A percentile compares a stretch with the other conserved stretches of the same genome.
These are phyloP conservation scores for Tetragonula carbonaria DNA, from an alignment of 2,888 invertebrate species.

Conservation along the genomic window DNA sequence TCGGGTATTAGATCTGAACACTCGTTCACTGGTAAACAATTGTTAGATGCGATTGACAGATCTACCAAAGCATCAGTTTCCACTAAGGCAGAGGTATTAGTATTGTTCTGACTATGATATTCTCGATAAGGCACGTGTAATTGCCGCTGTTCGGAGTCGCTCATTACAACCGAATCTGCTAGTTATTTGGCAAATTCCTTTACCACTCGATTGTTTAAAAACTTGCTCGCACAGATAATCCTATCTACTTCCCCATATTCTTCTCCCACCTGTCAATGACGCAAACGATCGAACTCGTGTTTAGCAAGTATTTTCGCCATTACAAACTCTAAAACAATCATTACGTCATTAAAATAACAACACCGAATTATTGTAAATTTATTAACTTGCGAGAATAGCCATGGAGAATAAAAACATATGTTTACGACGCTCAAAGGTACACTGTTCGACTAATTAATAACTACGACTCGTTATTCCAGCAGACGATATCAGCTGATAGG, in stretches of 20 bases:
- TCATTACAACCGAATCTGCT: conserved; percentile 80
- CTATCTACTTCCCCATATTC: conserved; percentile 71
- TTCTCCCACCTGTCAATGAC: conserved; percentile 78
- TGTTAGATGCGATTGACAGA: conserved; percentile 74
- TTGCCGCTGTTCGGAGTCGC: conserved; percentile 83
- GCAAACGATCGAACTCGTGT: conserved; percentile 63
- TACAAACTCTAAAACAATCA: conserved; percentile 51
- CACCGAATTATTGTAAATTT: conserved; percentile 17
- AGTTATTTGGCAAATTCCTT: conserved; percentile 59
- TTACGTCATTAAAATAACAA: conserved; percentile 66
- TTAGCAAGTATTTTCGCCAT: conserved; percentile 55
- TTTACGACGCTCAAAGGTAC: conserved; percentile 6
- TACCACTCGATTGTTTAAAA: conserved; percentile 27
- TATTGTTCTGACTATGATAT: conserved; percentile 82
- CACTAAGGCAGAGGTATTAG: conserved; percentile 74
- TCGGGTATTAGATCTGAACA: conserved; percentile 87
- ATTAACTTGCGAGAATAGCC: conserved; percentile 28
- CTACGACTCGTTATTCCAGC: conserved; percentile 75
- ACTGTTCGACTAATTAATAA: conserved; percentile 69
- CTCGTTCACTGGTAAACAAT: conserved; percentile 66
- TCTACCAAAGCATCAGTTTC: conserved; percentile 81
- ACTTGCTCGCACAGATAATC: conserved; percentile 37
- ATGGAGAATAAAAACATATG: conserved; percentile 10
- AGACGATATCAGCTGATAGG: conserved; percentile 77
- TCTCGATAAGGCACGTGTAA: conserved; percentile 83